Percentiles rank a stretch among this genome's conserved stretches.
phyloP scores from a whole-genome alignment of 2,113 vertebrate species.

The Callipepla californica region DNA sequence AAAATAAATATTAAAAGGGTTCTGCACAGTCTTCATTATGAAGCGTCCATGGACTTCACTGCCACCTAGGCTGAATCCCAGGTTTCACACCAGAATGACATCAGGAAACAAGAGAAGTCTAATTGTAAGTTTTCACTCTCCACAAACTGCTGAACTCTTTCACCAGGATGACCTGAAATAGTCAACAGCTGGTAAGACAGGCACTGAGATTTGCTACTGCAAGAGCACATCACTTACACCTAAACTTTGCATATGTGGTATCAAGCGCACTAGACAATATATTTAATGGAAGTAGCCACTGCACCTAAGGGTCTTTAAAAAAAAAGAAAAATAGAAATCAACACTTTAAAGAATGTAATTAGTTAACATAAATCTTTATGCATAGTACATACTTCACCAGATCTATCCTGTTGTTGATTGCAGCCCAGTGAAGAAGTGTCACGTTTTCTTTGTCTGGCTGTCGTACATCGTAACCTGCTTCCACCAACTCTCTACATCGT shows the following conservation, averaged over 20 bases:
- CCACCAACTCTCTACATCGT: constrained; percentile 95
- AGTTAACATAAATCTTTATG: not conserved
- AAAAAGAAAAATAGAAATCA: not conserved
- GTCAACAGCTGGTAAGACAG: not conserved
- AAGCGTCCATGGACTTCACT: not conserved
- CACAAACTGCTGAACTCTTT: not conserved
- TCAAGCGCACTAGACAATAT: not conserved
- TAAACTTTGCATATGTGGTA: not conserved
- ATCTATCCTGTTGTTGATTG: constrained; percentile 99
- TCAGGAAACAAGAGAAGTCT: not conserved
- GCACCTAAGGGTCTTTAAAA: not conserved
- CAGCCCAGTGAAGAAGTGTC: constrained; percentile 98
- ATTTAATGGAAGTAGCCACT: not conserved
- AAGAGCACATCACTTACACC: not conserved
- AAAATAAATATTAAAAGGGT: not conserved
- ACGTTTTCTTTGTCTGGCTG: constrained; percentile 99
- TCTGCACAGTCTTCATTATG: not conserved
- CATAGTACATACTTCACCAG: constrained; percentile 90
- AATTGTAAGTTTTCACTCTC: not conserved
- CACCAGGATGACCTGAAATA: not conserved
- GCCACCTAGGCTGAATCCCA: not conserved
- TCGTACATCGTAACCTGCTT: constrained; percentile 97
- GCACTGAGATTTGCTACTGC: not conserved
- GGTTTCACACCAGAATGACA: not conserved
- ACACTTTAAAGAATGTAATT: not conserved